Base-by-base conservation (phyloP, 2,888 invertebrate genomes). In the Eulithis prunata region DNA sequence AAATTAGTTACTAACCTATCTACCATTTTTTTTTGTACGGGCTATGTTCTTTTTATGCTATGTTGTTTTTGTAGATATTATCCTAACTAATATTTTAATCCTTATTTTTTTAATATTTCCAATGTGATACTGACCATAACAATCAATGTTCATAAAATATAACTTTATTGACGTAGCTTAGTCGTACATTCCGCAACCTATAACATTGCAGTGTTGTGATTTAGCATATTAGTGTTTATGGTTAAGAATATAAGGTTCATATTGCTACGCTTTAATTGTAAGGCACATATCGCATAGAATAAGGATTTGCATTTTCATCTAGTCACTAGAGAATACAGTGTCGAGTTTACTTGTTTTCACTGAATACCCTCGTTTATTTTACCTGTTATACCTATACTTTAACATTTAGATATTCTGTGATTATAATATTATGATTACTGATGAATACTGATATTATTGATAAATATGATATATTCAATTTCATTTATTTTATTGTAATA, bases 181-280 rank as follows among this genome's bases (percentile, higher is more conserved):
- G 58, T 10, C 41, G 10, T 13, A 51, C 51, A 83, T 86, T 84
- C 81, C 83, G 76, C 73, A 74, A 74, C 69, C 72, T 73, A 68
- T 78, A 77, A 75, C 76, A 76, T 79, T 83, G 82, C 84, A 78
- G 84, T 83, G 87, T 88, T 87, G 87, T 88, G 87, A 88, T 84
- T 82, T 82, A 83, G 78, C 64, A 67, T 78, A 66, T 68, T 75
- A 80, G 70, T 62, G 57, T 71, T 77, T 75, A 73, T 57, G 51
- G 75, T 74, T 76, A 70, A 61, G 70, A 4, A 10, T 28, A 64
- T 81, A 81, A 78, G 74, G 57, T 73, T 80, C 69, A 74, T 78
- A 73, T 75, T 76, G 81, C 78, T 81, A 76, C 79, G 84, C 84
- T 85, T 85, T 72, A 75, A 76, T 78, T 73, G 71, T 81, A 65